phyloP scores from a whole-genome alignment of 1,140 invertebrate genomes.

The Cardiocondyla obscurior region DNA sequence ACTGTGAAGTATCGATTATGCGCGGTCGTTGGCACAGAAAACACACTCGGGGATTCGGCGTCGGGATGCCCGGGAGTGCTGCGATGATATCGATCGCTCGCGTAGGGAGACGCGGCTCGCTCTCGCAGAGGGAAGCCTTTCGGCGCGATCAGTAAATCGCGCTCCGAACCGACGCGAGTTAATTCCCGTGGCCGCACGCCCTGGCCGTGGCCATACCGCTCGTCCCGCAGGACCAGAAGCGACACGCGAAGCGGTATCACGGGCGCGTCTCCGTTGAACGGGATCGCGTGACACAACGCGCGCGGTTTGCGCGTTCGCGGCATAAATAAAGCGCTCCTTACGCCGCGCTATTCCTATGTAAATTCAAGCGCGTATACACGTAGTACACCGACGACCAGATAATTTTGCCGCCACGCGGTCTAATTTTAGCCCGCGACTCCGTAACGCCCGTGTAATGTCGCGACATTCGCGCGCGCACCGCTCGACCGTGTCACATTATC shows the following conservation, averaged over 20 bases:
- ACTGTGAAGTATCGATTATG: constrained; percentile 48
- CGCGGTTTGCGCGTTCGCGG: constrained; percentile 10
- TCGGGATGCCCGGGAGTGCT: constrained; percentile 28
- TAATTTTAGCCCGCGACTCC: constrained; percentile 44
- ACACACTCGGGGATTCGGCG: constrained; percentile 43
- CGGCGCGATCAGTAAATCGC: constrained; percentile 21
- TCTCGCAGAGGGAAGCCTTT: not conserved
- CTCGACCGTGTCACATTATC: constrained; percentile 46
- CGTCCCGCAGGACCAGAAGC: not conserved
- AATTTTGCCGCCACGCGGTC: constrained; percentile 26
- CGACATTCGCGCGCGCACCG: constrained; percentile 38
- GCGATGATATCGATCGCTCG: constrained; percentile 46
- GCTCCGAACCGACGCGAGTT: not conserved
- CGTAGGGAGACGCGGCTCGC: not conserved
- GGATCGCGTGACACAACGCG: constrained; percentile 35
- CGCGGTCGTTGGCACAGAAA: constrained; percentile 50
- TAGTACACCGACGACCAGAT: constrained; percentile 24
- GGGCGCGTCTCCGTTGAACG: not conserved
- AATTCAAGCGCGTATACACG: constrained; percentile 12
- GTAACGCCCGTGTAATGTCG: constrained; percentile 33
- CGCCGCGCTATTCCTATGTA: constrained; percentile 46
- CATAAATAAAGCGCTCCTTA: constrained; percentile 54
- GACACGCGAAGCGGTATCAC: not conserved
- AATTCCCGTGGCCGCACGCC: not conserved
- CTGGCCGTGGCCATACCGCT: not conserved